A percentile compares a stretch with the other conserved stretches of the same genome.
These are phyloP conservation scores for Scleropages formosus DNA, from an alignment of 2,797 vertebrate species.

Conservation along the genomic window DNA sequence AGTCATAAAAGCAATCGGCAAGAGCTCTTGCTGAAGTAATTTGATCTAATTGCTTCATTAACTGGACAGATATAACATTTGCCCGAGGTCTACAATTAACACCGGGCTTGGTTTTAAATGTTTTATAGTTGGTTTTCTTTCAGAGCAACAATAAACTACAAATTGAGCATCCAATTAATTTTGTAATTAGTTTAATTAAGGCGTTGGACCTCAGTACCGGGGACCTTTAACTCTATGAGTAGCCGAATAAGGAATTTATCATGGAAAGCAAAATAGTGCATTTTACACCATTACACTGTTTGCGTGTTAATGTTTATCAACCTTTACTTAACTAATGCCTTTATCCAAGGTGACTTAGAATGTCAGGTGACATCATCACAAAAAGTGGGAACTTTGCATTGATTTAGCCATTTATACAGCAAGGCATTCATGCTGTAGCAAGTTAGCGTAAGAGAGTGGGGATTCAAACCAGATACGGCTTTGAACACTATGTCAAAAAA, in stretches of 20 bases:
- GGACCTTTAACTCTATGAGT: constrained; percentile 29
- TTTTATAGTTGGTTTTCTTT: constrained; percentile 56
- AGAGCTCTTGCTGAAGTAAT: constrained; percentile 48
- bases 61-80: constrained; percentile 56
- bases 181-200: constrained; percentile 57
- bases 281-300: too few relatives aligned
- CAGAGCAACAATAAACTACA: constrained; percentile 54
- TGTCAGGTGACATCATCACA: too few relatives aligned
- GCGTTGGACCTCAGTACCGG: constrained; percentile 29
- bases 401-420: too few relatives aligned
- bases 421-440: too few relatives aligned
- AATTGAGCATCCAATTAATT: constrained; percentile 59
- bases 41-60: constrained; percentile 68
- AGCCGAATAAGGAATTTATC: constrained; percentile 43
- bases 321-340: too few relatives aligned
- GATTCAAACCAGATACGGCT: too few relatives aligned
- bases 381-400: too few relatives aligned
- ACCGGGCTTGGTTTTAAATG: constrained; percentile 49
- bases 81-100: constrained; percentile 55
- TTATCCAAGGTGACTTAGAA: too few relatives aligned
- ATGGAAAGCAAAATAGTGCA: constrained; percentile 33
- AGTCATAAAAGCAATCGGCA: constrained; percentile 54
- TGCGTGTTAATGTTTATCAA: too few relatives aligned
- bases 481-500: constrained; percentile 17
- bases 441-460: too few relatives aligned